Evolutionary conservation across 2,888 invertebrate genomes (phyloP).

Genomic region (Proisotoma minuta): DNA sequence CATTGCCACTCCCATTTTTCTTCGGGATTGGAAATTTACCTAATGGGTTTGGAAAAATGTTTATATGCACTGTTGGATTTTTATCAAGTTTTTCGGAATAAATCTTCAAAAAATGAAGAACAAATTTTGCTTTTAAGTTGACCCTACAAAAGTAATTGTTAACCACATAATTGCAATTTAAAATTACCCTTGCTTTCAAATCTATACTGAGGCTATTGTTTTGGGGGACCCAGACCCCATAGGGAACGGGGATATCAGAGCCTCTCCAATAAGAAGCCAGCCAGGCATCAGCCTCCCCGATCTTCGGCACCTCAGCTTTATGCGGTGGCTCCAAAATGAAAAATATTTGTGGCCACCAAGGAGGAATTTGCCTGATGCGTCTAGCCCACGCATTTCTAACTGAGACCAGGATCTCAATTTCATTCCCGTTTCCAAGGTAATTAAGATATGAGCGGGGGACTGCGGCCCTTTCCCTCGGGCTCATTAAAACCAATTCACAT

Average conservation of each 20-base stretch:
- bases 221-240: too few relatives aligned
- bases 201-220: too few relatives aligned
- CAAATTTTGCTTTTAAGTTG: too few relatives aligned
- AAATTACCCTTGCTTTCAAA: too few relatives aligned
- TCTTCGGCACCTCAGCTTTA: conserved; percentile 4
- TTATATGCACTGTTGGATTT: too few relatives aligned
- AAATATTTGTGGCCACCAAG: neutral
- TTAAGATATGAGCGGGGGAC: neutral
- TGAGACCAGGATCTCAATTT: too few relatives aligned
- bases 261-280: conserved; percentile 23
- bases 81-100: too few relatives aligned
- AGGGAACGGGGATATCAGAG: conserved; percentile 18
- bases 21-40: conserved; percentile 22
- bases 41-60: too few relatives aligned
- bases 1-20: conserved; percentile 23
- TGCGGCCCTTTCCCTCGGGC: neutral
- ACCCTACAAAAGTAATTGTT: too few relatives aligned
- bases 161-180: too few relatives aligned
- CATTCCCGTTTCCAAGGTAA: neutral
- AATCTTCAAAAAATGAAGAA: too few relatives aligned
- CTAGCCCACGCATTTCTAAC: neutral
- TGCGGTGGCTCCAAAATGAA: conserved; percentile 19
- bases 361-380: neutral
- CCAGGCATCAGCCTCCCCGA: conserved; percentile 10
- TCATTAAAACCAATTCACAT: neutral